Evolutionary conservation across 2,113 vertebrate species (phyloP), one percentile per base, ranked within the genome.

Genomic region (Colinus virginianus): DNA sequence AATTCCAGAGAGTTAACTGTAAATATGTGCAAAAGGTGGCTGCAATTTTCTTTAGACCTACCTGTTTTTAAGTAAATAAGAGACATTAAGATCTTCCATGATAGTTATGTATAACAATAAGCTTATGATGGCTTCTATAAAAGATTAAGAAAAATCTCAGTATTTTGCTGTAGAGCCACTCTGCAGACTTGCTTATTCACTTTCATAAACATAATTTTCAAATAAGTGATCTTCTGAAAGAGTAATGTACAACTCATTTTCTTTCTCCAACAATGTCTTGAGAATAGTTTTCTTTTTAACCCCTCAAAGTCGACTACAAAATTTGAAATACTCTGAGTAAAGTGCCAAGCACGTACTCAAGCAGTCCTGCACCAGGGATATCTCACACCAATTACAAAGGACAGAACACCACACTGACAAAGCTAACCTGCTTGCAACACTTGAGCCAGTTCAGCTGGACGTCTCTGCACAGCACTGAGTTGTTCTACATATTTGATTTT

Each of bases 301-400:
- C 5, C 46, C 17, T 63, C 43, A 84, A 68, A 71, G 36, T 84
- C 55, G 80, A 4, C 40, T 34, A 43, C 16, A 43, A 69, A 90
- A 83, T 61, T 46, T 53, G 43, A 90, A 83, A 55, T 40, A 90
- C 36, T 36, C 48, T 43, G 48, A 26, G 40, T 23, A 6, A 53
- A 61, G 43, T 26, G 63, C 26, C 26, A 34, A 7, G 36, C 43
- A 25, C 1, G 4, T 18, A 21, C 22, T 14, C 6, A 6, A 53
- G 20, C n/a, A 48, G 40, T 40, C 30, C 51, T 71, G 38, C 20
- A 9, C 5, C 1, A 0, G 11, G 11, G 26, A 34, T 0, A 1
- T 7, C 13, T 38, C 28, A 14, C 4, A 30, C 12, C 42, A 59
- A 28, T 3, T 8, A 22, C 11, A n/a, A 26, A 36, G 67, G 45